Conservation (phyloP, 2,797 vertebrate genomes). For the Vireo griseus region DNA sequence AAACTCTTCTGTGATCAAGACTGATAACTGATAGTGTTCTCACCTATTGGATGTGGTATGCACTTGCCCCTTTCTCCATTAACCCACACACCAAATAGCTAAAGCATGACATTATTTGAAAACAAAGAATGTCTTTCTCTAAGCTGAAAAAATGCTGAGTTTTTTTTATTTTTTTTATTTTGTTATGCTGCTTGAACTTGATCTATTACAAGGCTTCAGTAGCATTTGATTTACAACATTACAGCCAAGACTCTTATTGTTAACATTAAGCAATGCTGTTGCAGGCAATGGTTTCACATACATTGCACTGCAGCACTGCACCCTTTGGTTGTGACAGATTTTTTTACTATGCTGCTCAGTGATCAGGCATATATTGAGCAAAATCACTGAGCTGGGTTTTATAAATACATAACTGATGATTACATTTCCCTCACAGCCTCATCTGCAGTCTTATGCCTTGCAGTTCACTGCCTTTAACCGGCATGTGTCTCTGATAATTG, state of each 20-base stretch:
- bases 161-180: neutral
- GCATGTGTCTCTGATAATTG: slow-evolving; percentile 26
- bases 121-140: neutral
- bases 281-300: neutral
- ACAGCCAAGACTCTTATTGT: neutral
- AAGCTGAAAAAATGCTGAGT: neutral
- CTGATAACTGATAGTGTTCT: neutral
- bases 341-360: neutral
- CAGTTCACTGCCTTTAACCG: slow-evolving; percentile 13
- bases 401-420: slow-evolving; percentile 33
- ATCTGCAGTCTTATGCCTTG: neutral
- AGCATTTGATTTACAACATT: slow-evolving; percentile 23
- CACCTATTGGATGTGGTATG: neutral
- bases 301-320: neutral
- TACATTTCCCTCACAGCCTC: neutral
- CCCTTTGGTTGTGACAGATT: neutral
- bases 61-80: neutral
- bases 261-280: slow-evolving; percentile 10
- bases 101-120: neutral
- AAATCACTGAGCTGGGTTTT: slow-evolving; percentile 7
- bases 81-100: neutral
- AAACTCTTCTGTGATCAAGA: neutral
- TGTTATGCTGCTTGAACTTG: slow-evolving; percentile 7
- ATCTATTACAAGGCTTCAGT: neutral
- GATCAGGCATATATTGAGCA: neutral